Evolutionary conservation across 2,888 invertebrate genomes (phyloP).

Genomic region (Alsophila aescularia): DNA sequence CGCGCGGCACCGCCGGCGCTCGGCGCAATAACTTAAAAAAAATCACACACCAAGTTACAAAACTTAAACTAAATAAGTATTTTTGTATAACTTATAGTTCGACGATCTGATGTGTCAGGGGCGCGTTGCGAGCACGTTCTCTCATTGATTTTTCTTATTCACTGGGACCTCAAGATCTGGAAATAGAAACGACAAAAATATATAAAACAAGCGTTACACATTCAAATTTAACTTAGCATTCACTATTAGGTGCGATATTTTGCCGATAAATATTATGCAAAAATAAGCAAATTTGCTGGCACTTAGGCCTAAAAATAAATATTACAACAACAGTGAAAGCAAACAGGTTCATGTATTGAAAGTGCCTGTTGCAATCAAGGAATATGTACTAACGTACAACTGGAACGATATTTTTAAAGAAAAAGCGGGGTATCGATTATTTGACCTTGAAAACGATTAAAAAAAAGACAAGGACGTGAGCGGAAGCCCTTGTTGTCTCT

Average conservation of each 20-base stretch:
- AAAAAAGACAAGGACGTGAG: too few relatives aligned
- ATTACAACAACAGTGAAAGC: conserved; percentile 6
- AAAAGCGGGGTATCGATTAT: too few relatives aligned
- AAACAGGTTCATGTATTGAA: background rate
- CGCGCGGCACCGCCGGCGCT: conserved; percentile 72
- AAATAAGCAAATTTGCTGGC: conserved; percentile 5
- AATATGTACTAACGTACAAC: too few relatives aligned
- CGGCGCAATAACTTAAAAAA: conserved; percentile 79
- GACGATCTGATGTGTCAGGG: conserved; percentile 64
- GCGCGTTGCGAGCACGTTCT: conserved; percentile 66
- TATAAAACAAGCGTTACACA: background rate
- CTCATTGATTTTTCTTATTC: conserved; percentile 43
- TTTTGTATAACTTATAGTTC: conserved; percentile 66
- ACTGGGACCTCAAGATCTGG: conserved; percentile 75
- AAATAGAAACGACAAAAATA: conserved; percentile 49
- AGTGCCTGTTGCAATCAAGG: background rate
- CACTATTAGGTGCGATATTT: too few relatives aligned
- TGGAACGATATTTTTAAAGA: too few relatives aligned
- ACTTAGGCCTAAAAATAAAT: conserved; percentile 13
- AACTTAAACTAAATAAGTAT: conserved; percentile 79
- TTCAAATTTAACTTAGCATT: too few relatives aligned
- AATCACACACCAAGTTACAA: conserved; percentile 81
- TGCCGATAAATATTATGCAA: background rate
- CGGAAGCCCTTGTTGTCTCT: too few relatives aligned
- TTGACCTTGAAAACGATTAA: too few relatives aligned